Evolutionary conservation across 2,888 invertebrate species (phyloP), one percentile per base, ranked within the genome.

Genomic region (Athalia cordata): DNA sequence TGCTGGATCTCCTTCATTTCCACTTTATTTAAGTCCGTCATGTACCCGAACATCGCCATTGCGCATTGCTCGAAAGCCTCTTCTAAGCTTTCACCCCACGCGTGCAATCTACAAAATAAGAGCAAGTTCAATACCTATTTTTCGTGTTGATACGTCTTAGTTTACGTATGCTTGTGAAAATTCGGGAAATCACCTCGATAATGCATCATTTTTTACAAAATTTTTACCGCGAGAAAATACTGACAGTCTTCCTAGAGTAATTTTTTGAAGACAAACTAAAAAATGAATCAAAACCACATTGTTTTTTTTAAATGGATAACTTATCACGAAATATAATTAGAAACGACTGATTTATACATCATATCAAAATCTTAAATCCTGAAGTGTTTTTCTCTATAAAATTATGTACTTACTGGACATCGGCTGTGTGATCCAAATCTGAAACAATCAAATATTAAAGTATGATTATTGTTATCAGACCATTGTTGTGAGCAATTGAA

Each of bases 361-460:
- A n/a, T n/a, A n/a, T n/a, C n/a, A n/a, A n/a, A n/a, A n/a, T n/a
- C n/a, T n/a, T n/a, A n/a, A n/a, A n/a, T n/a, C n/a, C n/a, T n/a
- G 4, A 66, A 50, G 4, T 29, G 50, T 68, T 29, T 29, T 9
- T 52, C n/a, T 47, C 29, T n/a, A 43, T 9, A n/a, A 5, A 3
- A 9, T 55, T n/a, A 62, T 68, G 77, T 87, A 95, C 97, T 95
- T 93, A 98, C 96, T 99, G 99, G n/a, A 99, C 97, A 92, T 99
- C 99, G 15, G 99, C 99, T 50, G 99, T 98, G 89, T 99, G 99
- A 88, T 99, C 99, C 89, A 99, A 92, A 93, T 97, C 97, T 97
- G 92, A 81, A 93, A 92, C 79, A 83, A 82, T 81, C 74, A 61
- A 72, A 64, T 15, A n/a, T 64, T 13, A 4, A 62, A 50, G 57